A percentile compares a stretch with the other conserved stretches of the same genome.
phyloP scores from a whole-genome alignment of 30 jellyfish, hydroid and myxozoan species.

The Rhopilema esculentum region DNA sequence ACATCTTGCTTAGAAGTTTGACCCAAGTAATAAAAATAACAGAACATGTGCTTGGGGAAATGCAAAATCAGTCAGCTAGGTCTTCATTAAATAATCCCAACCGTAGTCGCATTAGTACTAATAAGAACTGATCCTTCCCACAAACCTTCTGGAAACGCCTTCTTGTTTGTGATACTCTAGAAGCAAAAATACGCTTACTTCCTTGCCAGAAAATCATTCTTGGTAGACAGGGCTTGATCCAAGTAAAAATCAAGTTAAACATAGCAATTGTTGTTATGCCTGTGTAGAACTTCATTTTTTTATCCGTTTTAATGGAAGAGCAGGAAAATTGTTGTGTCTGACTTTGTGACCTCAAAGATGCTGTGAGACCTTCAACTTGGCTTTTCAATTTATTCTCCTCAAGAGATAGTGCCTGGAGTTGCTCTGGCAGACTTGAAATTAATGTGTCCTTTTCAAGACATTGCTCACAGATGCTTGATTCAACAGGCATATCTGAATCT shows the following conservation, averaged over 20 bases:
- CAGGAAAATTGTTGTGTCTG: slow-evolving; percentile 13
- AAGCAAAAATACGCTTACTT: not conserved
- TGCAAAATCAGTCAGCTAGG: slow-evolving; percentile 24
- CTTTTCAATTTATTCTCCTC: not conserved
- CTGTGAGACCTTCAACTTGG: not conserved
- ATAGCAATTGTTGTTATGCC: slow-evolving; percentile 35
- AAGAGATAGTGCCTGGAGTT: not conserved
- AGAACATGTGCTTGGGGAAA: not conserved
- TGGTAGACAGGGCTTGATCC: slow-evolving; percentile 45
- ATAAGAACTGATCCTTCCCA: slow-evolving; percentile 13
- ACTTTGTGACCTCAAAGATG: not conserved
- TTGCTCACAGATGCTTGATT: not conserved
- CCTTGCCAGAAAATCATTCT: not conserved
- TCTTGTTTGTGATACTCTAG: slow-evolving; percentile 1
- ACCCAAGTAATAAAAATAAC: slow-evolving; percentile 8
- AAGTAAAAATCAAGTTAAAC: slow-evolving; percentile 20
- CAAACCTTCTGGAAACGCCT: slow-evolving; percentile 10
- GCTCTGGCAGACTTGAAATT: not conserved
- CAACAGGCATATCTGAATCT: slow-evolving; percentile 3
- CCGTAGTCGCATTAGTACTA: slow-evolving; percentile 36
- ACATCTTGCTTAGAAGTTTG: not conserved
- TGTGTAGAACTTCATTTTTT: slow-evolving; percentile 44
- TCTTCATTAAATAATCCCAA: slow-evolving; percentile 57
- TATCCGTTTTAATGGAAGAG: slow-evolving; percentile 32
- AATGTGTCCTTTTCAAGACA: slow-evolving; percentile 28